Percentiles rank a stretch among this genome's conserved stretches.
These are phyloP conservation scores for Ginglymostoma cirratum DNA, from an alignment of 2,113 vertebrate species.

Conservation along the genomic window DNA sequence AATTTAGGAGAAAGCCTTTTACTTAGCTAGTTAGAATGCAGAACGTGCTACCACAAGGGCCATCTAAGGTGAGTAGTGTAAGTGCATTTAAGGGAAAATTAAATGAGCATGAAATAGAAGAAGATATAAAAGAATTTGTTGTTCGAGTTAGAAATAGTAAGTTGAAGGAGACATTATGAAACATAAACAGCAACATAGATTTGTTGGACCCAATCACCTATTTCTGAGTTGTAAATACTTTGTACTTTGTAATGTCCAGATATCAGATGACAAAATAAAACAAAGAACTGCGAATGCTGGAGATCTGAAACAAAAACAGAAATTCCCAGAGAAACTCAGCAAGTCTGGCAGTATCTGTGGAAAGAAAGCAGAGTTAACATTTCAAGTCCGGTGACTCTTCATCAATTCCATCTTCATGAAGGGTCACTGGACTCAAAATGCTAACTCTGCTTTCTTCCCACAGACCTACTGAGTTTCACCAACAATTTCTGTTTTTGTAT, in stretches of 20 bases:
- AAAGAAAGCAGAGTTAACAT: no score
- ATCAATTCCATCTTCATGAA: no score
- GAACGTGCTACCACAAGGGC: background rate
- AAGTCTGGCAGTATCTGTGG: no score
- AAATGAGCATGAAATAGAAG: background rate
- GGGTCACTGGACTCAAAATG: no score
- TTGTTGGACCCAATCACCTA: background rate
- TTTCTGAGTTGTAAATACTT: background rate
- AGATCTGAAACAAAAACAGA: no score
- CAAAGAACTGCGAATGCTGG: no score
- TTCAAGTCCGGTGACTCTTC: no score
- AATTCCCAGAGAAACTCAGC: no score
- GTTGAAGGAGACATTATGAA: background rate
- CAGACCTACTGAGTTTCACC: no score
- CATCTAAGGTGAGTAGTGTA: background rate
- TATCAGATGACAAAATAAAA: background rate
- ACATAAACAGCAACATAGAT: background rate
- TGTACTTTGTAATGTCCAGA: background rate
- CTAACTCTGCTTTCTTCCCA: no score
- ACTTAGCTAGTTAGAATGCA: background rate
- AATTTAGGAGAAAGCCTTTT: background rate
- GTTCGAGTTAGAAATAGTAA: background rate
- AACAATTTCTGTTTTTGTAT: background rate
- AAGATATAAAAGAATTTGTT: background rate
- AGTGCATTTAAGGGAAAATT: background rate